These are phyloP conservation scores for Sminthurinus signatus DNA, from an alignment of 1,140 invertebrate genomes.

Conservation along the genomic window DNA sequence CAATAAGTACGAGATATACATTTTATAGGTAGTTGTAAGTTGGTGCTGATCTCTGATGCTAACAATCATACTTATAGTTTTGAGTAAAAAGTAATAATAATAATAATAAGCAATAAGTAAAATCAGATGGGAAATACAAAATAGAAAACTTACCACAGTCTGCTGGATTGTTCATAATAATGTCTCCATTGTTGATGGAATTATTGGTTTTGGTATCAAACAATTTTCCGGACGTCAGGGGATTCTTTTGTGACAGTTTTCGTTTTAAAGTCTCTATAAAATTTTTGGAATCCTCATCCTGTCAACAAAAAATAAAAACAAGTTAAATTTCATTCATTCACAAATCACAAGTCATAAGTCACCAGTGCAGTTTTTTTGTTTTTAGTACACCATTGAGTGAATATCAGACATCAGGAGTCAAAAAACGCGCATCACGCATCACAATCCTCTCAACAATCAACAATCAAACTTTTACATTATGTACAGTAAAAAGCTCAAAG, in stretches of 20 bases:
- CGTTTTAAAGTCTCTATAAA: conserved; percentile 40
- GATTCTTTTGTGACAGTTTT: conserved; percentile 40
- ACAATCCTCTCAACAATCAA: not conserved
- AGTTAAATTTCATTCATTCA: not conserved
- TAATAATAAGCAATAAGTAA: not conserved
- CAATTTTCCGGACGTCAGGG: conserved; percentile 17
- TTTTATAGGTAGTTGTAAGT: too few relatives aligned
- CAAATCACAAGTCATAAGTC: too few relatives aligned
- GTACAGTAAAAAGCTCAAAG: not conserved
- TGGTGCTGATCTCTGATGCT: too few relatives aligned
- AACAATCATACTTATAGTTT: too few relatives aligned
- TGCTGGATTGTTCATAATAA: conserved; percentile 13
- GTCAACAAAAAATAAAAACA: conserved; percentile 1
- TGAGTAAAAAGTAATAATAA: not conserved
- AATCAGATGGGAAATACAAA: conserved; percentile 3
- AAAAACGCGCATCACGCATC: not conserved
- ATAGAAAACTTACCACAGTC: conserved; percentile 27
- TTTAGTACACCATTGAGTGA: too few relatives aligned
- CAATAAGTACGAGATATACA: too few relatives aligned
- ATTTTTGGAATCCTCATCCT: conserved; percentile 41
- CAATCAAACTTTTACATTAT: not conserved
- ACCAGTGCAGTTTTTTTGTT: too few relatives aligned
- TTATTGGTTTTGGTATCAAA: conserved; percentile 27
- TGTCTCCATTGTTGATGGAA: conserved; percentile 20
- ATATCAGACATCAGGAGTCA: too few relatives aligned